Evolutionary conservation across 2,113 vertebrate genomes (phyloP).

Genomic region (Gopherus evgoodei): DNA sequence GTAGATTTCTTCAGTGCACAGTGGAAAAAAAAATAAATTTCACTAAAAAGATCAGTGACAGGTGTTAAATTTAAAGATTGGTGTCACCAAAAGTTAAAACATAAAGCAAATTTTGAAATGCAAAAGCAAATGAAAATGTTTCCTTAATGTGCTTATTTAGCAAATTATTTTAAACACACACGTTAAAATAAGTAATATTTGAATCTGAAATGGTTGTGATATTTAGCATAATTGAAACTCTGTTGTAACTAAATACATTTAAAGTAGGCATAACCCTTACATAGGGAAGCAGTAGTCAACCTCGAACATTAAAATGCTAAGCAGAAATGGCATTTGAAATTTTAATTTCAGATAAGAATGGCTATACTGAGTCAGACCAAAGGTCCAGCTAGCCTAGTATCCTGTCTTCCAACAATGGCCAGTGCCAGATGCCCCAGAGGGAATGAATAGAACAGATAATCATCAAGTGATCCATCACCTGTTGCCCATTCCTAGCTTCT

Average conservation of each 20-base stretch:
- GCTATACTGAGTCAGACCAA: too few relatives aligned
- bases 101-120: neutral
- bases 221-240: too few relatives aligned
- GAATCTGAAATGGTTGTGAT: neutral
- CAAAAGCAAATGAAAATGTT: neutral
- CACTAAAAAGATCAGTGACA: neutral
- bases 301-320: neutral
- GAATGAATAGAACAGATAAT: too few relatives aligned
- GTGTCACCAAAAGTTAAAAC: neutral
- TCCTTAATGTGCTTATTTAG: neutral
- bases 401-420: too few relatives aligned
- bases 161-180: neutral
- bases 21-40: neutral
- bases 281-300: neutral
- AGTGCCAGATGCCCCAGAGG: too few relatives aligned
- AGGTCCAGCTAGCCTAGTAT: too few relatives aligned
- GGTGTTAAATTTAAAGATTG: neutral
- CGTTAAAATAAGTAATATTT: neutral
- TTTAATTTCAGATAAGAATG: rapidly evolving
- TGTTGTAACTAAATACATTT: neutral
- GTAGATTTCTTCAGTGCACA: neutral
- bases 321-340: neutral
- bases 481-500: too few relatives aligned
- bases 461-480: too few relatives aligned
- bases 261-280: neutral